These are phyloP conservation scores for Scaptomyza pallida DNA, from an alignment of 1,140 invertebrate genomes.

Conservation along the genomic window DNA sequence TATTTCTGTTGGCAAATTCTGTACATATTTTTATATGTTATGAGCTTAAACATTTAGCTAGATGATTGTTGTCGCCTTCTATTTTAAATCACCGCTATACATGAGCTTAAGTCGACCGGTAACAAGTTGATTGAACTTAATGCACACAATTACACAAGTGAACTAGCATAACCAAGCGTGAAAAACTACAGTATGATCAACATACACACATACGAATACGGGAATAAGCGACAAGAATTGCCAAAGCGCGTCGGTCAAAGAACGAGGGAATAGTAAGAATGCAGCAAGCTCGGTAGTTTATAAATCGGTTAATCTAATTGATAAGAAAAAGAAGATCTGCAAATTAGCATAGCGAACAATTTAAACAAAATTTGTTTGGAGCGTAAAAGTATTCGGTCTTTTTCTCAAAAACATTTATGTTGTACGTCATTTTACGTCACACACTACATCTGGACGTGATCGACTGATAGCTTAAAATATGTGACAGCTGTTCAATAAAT, in stretches of 20 bases:
- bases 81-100: conserved; percentile 40
- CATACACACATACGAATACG: conserved; percentile 56
- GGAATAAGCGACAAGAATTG: conserved; percentile 2
- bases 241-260: conserved; percentile 5
- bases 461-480: conserved; percentile 46
- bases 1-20: conserved; percentile 77
- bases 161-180: conserved; percentile 26
- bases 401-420: conserved; percentile 6
- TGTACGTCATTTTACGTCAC: conserved; percentile 48
- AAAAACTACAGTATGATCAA: conserved; percentile 34
- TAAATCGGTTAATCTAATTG: conserved; percentile 26
- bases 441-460: conserved; percentile 36
- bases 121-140: conserved; percentile 70
- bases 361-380: conserved; percentile 54
- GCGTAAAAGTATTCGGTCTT: conserved; percentile 50
- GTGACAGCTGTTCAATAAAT: conserved; percentile 34
- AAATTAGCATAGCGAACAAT: conserved; percentile 45
- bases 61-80: conserved; percentile 18
- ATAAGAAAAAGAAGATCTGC: conserved; percentile 31
- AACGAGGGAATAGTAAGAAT: conserved; percentile 37
- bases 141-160: conserved; percentile 21
- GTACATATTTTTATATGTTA: conserved; percentile 32
- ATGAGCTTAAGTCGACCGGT: conserved; percentile 23
- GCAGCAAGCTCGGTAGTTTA: conserved; percentile 7
- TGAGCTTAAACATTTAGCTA: conserved; percentile 9